Evolutionary conservation across 2,888 invertebrate genomes (phyloP), one percentile per base, ranked within the genome.

Genomic region (Pomacea canaliculata): DNA sequence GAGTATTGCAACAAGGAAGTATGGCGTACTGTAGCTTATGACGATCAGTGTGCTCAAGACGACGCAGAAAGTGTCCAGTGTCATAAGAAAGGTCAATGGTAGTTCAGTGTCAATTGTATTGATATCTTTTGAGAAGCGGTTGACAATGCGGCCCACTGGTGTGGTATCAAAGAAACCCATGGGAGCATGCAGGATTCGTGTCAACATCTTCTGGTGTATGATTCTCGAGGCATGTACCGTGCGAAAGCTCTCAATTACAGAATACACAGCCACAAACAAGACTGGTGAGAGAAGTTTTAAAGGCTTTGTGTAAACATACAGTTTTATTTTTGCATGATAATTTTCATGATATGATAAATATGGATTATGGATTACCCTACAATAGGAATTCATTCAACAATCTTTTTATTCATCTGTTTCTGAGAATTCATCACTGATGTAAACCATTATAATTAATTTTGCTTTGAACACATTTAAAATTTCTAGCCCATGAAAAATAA

Each of bases 81-180:
- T 79, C 78, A 82, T 82, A 46, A 80, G 76, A 37, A 85, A 80
- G 60, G 81, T 85, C 70, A 76, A 60, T 1, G 88, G 87, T 12
- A 90, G 84, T 48, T 81, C 75, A 16, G 78, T 82, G 79, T 89
- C 90, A 16, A 90, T 78, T 12, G 84, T 82, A 78, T 90, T 89
- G 16, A 90, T 82, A 74, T 88, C 90, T 77, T 89, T 89, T 46
- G 79, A 79, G 70, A 80, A 80, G 60, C 91, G 84, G 82, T 92
- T 91, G 48, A 91, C 77, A 76, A 91, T 89, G 23, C 91, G 83
- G 8, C 91, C 91, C 18, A 90, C 81, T 13, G 91, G 92, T 5
- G 91, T 92, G 3, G 90, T 89, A 81, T 91, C 92, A 76, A 91
- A 92, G 84, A 92, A 91, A 9, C 88, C 81, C 90, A 91, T 91